These are phyloP conservation scores for Parauchenoglanis punctatus DNA, from an alignment of 2,797 vertebrate species.

Conservation along the genomic window DNA sequence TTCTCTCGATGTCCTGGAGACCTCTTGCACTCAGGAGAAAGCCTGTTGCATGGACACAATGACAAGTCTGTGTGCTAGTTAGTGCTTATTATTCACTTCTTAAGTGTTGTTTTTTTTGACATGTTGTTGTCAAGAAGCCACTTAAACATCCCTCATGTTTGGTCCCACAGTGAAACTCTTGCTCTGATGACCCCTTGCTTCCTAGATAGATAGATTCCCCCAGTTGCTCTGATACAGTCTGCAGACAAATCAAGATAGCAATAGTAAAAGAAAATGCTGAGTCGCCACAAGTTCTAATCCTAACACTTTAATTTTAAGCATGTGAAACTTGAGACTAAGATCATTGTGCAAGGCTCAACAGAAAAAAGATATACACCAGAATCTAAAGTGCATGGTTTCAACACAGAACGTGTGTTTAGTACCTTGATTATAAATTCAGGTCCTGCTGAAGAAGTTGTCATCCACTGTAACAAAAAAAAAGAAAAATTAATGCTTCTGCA, in stretches of 20 bases:
- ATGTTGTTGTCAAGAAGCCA: not conserved
- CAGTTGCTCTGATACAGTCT: slow-evolving; percentile 39
- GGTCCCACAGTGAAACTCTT: slow-evolving; percentile 12
- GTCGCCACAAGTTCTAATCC: not conserved
- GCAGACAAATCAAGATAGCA: slow-evolving; percentile 2
- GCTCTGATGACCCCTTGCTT: slow-evolving; percentile 63
- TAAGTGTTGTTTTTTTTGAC: slow-evolving; percentile 14
- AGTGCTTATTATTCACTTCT: not conserved
- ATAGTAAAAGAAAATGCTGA: slow-evolving; percentile 40
- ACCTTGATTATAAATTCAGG: slow-evolving; percentile 16
- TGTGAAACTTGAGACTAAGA: slow-evolving; percentile 4
- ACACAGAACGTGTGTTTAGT: not conserved
- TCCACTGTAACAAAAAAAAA: not conserved
- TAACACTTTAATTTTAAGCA: slow-evolving; percentile 8
- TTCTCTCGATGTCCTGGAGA: slow-evolving; percentile 39
- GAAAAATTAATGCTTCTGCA: slow-evolving; percentile 13
- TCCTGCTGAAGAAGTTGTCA: slow-evolving; percentile 10
- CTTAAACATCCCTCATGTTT: not conserved
- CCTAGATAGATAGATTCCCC: slow-evolving; percentile 52
- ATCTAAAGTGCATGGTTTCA: slow-evolving; percentile 6
- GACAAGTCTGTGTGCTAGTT: slow-evolving; percentile 20
- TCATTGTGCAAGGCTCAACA: not conserved
- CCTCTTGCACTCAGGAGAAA: slow-evolving; percentile 57
- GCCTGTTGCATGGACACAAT: slow-evolving; percentile 26
- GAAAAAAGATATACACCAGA: slow-evolving; percentile 10